Evolutionary conservation across 2,797 vertebrate genomes (phyloP), one percentile per base, ranked within the genome.

Genomic region (Gadopsis marmoratus): DNA sequence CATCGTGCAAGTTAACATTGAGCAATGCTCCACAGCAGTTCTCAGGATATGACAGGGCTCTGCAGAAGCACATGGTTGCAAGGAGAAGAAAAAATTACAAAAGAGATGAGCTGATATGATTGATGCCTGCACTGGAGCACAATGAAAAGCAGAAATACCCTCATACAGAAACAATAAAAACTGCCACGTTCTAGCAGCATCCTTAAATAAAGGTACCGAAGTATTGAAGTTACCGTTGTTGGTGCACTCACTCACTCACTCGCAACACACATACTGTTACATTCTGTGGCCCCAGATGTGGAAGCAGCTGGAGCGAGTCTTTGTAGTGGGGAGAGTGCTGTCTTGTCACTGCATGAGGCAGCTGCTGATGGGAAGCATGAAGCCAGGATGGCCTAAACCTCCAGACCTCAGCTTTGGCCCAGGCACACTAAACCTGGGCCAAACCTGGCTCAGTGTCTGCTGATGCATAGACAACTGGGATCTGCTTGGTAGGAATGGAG

Each of bases 291-390:
- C 83, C 81, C 91, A 90, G 89, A 92, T 93, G 89, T 88, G 78
- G 73, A 77, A 83, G 81, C 88, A 88, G 85, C 89, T 88, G 84
- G 76, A 84, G 72, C 4, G 11, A 81, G 81, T 79, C 90, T 94
- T 95, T 94, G 92, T 92, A 89, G 90, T 88, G 77, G 81, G 71
- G 74, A 80, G 61, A 82, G 75, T 77, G 87, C 91, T 91, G 88
- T 93, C 86, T 87, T 94, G 91, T 94, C 91, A 80, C 87, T 84
- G 81, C 88, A 87, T 76, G 83, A 82, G 79, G 76, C 77, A 86
- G 85, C 88, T 64, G 83, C 68, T 93, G 93, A 94, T 91, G 85
- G 86, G 86, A 95, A 95, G 91, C 92, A 93, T 92, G 81, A 88
- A 91, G 72, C 81, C 86, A 69, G 82, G 79, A 78, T 51, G 80